Base-by-base conservation (phyloP, 2,888 invertebrate species). In the Meiosimyza platycephala region DNA sequence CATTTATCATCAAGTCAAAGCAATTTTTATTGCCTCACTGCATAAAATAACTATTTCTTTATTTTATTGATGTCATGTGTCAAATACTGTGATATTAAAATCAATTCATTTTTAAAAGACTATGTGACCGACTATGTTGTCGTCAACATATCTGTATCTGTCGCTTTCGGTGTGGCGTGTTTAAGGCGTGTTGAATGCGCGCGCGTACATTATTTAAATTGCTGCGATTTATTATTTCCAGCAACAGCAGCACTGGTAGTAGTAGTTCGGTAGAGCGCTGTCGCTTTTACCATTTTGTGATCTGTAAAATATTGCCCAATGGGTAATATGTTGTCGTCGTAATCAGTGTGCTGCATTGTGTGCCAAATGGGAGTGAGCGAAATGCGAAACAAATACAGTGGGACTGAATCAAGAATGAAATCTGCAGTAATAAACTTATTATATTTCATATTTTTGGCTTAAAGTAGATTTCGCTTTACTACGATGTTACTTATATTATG, bases 261-360 rank as follows among this genome's bases (percentile, higher is more conserved):
- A 55, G 57, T 22, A 59, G 33, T 9, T 40, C 40, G 40, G 40
- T 40, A 40, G 40, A 40, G 40, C 40, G 15, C 60, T 22, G n/a
- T 40, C 40, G 40, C 40, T 62, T 57, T 33, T 52, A 16, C 50
- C 28, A 59, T 65, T 12, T 40, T 28, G 15, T 28, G 55, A 12
- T 63, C 55, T 48, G 15, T 50, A 62, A 68, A 65, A 72, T 50
- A 74, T 74, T 74, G 74, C 74, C 72, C 74, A 76, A 73, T 73
- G 73, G 74, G 48, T 63, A 70, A 74, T 62, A 62, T 22, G 62
- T 70, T 70, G 70, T 62, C 62, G 52, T 52, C 62, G 70, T 70
- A 70, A 62, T 70, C 51, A 51, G 62, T 40, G 40, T 40, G 40
- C 47, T 52, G 22, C 48, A 50, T 28, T 51, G 60, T 59, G 40